phyloP scores from a whole-genome alignment of 1,140 invertebrate genomes.

The Geopemphigus sp. region DNA sequence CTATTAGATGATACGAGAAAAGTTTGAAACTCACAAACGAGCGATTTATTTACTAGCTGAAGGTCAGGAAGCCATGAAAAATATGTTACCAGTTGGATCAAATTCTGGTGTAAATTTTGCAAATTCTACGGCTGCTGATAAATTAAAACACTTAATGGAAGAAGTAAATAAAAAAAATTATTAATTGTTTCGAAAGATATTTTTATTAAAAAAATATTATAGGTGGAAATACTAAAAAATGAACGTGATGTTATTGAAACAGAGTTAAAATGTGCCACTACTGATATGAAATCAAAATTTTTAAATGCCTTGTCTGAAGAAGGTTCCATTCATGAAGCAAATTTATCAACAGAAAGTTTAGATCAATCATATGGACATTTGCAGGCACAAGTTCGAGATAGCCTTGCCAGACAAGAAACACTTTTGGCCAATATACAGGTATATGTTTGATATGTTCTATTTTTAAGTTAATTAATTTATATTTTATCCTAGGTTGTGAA shows the following conservation, averaged over 20 bases:
- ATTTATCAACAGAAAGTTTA: conserved; percentile 73
- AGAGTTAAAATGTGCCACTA: conserved; percentile 77
- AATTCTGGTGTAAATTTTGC: conserved; percentile 56
- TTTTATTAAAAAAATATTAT: conserved; percentile 37
- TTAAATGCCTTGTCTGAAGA: conserved; percentile 76
- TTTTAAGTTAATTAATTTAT: conserved; percentile 36
- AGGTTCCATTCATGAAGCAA: conserved; percentile 78
- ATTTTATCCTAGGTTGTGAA: conserved; percentile 64
- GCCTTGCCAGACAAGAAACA: conserved; percentile 72
- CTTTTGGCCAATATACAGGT: conserved; percentile 77
- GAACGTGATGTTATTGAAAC: conserved; percentile 85
- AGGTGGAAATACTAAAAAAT: conserved; percentile 83
- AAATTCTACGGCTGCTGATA: conserved; percentile 64
- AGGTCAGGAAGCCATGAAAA: conserved; percentile 65
- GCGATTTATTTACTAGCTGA: conserved; percentile 81
- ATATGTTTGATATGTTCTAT: conserved; percentile 45
- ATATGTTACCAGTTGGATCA: conserved; percentile 64
- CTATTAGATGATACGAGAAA: conserved; percentile 71
- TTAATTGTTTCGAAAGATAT: neutral
- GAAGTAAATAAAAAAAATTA: conserved; percentile 57
- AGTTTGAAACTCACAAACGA: conserved; percentile 76
- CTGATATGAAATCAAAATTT: conserved; percentile 85
- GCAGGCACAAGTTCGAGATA: conserved; percentile 76
- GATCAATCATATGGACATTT: conserved; percentile 77
- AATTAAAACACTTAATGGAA: conserved; percentile 78